Evolutionary conservation across 2,113 vertebrate genomes (phyloP).

Genomic region (Gnathonemus longibarbis): DNA sequence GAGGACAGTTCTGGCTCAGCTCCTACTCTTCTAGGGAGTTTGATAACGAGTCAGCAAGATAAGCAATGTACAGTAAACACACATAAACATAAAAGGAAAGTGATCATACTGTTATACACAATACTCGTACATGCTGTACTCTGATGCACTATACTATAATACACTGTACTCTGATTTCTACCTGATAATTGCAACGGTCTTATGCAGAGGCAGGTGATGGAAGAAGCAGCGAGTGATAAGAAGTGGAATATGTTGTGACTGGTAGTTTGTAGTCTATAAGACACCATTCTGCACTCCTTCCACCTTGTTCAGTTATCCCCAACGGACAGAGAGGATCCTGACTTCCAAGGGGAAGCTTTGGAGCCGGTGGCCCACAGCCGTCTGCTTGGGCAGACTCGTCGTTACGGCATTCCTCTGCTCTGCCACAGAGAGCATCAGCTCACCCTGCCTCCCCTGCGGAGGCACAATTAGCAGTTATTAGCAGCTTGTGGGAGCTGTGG

Average conservation of each 20-base stretch:
- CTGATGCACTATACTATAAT: background rate
- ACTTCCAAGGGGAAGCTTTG: background rate
- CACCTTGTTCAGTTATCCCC: too few relatives aligned
- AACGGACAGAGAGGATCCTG: background rate
- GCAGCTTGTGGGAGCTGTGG: constrained; percentile 37
- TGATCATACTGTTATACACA: background rate
- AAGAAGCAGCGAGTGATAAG: background rate
- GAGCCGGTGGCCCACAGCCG: background rate
- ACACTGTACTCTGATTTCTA: background rate
- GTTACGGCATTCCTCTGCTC: constrained; percentile 20
- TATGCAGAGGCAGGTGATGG: background rate
- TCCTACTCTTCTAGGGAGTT: background rate
- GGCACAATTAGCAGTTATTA: constrained; percentile 63
- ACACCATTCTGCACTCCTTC: background rate
- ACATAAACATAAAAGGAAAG: background rate
- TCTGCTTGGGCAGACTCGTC: background rate
- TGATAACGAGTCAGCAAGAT: background rate
- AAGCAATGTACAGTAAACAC: background rate
- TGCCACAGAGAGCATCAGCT: constrained; percentile 32
- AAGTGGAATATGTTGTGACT: background rate
- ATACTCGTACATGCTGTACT: background rate
- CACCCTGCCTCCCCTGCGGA: constrained; percentile 42
- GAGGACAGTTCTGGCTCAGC: background rate
- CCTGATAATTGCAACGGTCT: background rate
- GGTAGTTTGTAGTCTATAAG: background rate